Evolutionary conservation across 2,113 vertebrate species (phyloP).

Genomic region (Scartelaos histophorus): DNA sequence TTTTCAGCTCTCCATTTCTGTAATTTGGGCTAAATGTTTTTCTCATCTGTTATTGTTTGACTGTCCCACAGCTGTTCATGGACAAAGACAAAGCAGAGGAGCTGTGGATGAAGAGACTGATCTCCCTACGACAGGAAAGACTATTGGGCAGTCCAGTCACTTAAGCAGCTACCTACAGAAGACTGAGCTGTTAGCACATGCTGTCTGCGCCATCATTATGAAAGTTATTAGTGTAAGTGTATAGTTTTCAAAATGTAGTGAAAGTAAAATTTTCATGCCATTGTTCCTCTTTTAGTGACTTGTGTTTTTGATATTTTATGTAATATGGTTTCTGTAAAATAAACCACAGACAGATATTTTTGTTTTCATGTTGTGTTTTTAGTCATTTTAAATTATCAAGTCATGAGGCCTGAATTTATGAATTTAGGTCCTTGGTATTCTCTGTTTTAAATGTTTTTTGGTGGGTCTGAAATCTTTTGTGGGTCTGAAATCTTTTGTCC

Average conservation of each 20-base stretch:
- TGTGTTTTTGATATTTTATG: background rate
- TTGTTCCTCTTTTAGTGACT: background rate
- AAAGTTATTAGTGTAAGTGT: background rate
- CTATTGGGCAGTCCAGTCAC: conserved; percentile 94
- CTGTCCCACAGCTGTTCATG: conserved; percentile 84
- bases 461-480: no score
- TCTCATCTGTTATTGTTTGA: conserved; percentile 12
- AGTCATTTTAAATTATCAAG: background rate
- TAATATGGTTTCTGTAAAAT: background rate
- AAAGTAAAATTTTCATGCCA: background rate
- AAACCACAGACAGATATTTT: background rate
- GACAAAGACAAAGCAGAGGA: conserved; percentile 91
- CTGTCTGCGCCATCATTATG: background rate
- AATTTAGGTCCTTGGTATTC: no score
- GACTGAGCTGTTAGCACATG: background rate
- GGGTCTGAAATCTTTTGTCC: no score
- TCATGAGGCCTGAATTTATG: background rate
- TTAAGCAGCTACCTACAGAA: conserved; percentile 55
- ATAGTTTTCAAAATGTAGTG: background rate
- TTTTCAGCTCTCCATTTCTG: background rate
- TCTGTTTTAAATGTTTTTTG: no score
- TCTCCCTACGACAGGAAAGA: conserved; percentile 89
- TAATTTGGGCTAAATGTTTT: background rate
- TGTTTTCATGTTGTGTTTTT: background rate
- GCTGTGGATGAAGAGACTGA: conserved; percentile 89